A percentile compares a stretch with the other conserved stretches of the same genome.
Evolutionary conservation across 2,113 vertebrate species (phyloP).

Genomic region (Melanostigma gelatinosum): DNA sequence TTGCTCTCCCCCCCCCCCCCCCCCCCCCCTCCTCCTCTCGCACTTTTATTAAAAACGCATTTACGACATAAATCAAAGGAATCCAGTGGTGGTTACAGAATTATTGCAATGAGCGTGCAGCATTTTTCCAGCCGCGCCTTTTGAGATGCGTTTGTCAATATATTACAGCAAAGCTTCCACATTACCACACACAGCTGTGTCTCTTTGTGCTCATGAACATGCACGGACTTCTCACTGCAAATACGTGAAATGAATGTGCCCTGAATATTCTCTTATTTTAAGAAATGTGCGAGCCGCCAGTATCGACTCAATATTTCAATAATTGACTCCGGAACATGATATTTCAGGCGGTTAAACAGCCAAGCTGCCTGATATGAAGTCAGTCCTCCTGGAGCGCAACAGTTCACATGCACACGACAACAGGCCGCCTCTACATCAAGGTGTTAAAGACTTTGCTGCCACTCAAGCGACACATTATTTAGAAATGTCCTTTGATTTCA

Average conservation of each 20-base stretch:
- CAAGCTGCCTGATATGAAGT: background rate
- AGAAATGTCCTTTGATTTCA: constrained; percentile 78
- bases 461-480: constrained; percentile 73
- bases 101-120: constrained; percentile 56
- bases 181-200: constrained; percentile 2
- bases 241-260: background rate
- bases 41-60: constrained; percentile 69
- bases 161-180: background rate
- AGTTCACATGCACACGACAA: background rate
- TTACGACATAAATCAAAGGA: constrained; percentile 67
- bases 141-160: constrained; percentile 53
- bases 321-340: background rate
- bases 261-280: background rate
- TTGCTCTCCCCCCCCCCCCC: constrained; percentile 1
- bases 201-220: background rate
- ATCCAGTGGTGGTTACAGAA: constrained; percentile 51
- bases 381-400: background rate
- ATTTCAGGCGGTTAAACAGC: constrained; percentile 15
- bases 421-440: background rate
- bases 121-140: constrained; percentile 29
- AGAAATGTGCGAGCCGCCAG: background rate
- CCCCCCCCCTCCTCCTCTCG: constrained; percentile 6
- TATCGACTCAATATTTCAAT: constrained; percentile 3
- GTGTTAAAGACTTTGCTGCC: constrained; percentile 41
- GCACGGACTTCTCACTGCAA: background rate